Evolutionary conservation across 2,797 vertebrate species (phyloP), one percentile per base, ranked within the genome.

Genomic region (Melanotaenia maccullochi): DNA sequence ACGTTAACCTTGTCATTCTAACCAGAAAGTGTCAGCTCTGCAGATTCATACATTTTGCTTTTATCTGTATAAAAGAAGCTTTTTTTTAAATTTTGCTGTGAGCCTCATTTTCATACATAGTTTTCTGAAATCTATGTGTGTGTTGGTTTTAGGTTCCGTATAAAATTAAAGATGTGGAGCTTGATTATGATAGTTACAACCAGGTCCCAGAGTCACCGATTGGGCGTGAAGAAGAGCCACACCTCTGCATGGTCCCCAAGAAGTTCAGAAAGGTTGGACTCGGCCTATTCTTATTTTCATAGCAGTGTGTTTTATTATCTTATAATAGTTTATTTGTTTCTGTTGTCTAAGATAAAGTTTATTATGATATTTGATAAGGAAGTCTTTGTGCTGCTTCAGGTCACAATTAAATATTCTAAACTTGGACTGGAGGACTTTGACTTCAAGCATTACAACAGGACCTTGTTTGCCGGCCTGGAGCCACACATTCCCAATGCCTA

Each of bases 381-480:
- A 58, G 32, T 30, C 1, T 71, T 77, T 51, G 25, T 77, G 5
- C 7, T 65, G 14, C 0, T 16, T 66, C 83, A 99, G 98, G 98
- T 99, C 81, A 99, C 98, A 2, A 99, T 99, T 88, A 99, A 98
- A 90, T 99, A 99, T 86, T 99, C 98, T 60, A 99, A 99, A 91
- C 93, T 99, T 58, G 98, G 98, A 20, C 90, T 99, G 52, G 98
- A 99, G 79, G 97, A 99, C 79, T 99, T 99, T 88, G 97, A 99
- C 91, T 99, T 99, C 89, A 99, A 99, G 87, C 98, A 99, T 89
- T 99, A 99, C 93, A 99, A 99, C 91, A 96, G 97, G 89, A 99
- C 98, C 0, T 86, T 99, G 79, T 99, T 99, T 77, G 98, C 97
- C 0, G 98, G 98, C 3, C 90, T 99, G 87, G 98, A 99, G 89